These are phyloP conservation scores for Platycnemis pennipes DNA, from an alignment of 2,888 invertebrate species.

Conservation along the genomic window DNA sequence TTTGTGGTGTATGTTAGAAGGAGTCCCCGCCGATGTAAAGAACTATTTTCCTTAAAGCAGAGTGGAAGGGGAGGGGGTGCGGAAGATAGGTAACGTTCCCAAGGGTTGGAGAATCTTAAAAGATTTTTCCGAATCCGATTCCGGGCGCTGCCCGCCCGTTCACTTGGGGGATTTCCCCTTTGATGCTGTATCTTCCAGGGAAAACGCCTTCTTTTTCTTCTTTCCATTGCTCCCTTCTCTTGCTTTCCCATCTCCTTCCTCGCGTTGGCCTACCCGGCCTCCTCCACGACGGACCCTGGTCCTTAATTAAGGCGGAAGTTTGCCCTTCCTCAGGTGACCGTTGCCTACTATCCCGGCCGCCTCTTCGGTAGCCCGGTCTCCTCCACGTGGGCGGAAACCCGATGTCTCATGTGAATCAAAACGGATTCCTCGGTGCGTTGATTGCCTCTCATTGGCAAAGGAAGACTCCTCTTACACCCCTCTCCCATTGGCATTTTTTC, in stretches of 20 bases:
- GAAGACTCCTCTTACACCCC: conserved; percentile 23
- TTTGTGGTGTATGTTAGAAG: conserved; percentile 28
- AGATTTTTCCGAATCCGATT: conserved; percentile 60
- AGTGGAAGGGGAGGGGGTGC: neutral
- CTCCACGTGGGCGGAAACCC: conserved; percentile 32
- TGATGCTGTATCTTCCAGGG: neutral
- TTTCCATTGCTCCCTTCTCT: neutral
- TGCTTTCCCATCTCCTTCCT: neutral
- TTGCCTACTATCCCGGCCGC: neutral
- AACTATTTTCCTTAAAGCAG: neutral
- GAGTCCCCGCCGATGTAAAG: neutral
- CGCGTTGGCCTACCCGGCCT: neutral
- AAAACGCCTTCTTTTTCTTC: conserved; percentile 48
- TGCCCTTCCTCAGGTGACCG: neutral
- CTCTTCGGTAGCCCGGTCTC: neutral
- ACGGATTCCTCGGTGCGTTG: conserved; percentile 54
- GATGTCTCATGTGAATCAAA: conserved; percentile 58
- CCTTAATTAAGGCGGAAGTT: conserved; percentile 56
- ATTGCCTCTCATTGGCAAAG: conserved; percentile 13
- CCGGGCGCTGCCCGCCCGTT: neutral
- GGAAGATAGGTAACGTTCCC: neutral
- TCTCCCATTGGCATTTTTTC: neutral
- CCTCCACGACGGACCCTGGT: conserved; percentile 19
- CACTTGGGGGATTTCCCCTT: conserved; percentile 63
- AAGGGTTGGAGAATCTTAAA: neutral